Percentiles rank a stretch among this genome's conserved stretches.
Conservation (phyloP, 2,888 invertebrate genomes). For the Halictus quadricinctus region DNA sequence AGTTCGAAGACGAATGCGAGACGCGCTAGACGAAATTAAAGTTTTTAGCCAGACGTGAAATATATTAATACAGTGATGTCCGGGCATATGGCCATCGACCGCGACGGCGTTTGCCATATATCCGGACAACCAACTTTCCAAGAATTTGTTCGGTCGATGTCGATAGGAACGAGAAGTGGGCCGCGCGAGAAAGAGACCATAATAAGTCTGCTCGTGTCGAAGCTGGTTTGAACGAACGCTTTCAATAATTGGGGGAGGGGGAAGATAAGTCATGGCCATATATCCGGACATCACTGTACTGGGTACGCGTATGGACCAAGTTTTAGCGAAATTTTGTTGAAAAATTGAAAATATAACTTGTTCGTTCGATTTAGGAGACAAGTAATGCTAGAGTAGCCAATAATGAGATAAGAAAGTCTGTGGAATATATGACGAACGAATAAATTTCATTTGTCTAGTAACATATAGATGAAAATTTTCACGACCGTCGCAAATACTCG, state of each 20-base stretch:
- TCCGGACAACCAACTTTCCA: background rate
- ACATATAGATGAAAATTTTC: background rate
- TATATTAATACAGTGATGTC: background rate
- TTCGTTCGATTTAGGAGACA: background rate
- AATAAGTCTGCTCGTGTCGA: background rate
- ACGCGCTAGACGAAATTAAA: slow-evolving; percentile 4
- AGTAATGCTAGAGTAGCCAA: background rate
- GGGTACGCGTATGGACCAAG: background rate
- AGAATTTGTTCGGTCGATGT: background rate
- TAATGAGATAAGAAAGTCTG: background rate
- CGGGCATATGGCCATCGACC: background rate
- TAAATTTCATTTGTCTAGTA: slow-evolving; percentile 18
- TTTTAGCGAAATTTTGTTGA: background rate
- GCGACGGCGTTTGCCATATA: background rate
- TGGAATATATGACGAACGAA: background rate
- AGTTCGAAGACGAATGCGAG: slow-evolving; percentile 1
- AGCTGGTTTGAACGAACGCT: background rate
- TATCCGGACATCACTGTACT: background rate
- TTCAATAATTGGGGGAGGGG: background rate
- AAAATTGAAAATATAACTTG: background rate
- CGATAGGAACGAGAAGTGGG: background rate
- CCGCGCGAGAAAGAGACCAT: background rate
- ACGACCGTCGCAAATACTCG: background rate
- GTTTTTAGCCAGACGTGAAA: background rate
- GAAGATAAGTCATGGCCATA: background rate